Conservation (phyloP, 1,140 invertebrate genomes). For the Meteorus sp. region DNA sequence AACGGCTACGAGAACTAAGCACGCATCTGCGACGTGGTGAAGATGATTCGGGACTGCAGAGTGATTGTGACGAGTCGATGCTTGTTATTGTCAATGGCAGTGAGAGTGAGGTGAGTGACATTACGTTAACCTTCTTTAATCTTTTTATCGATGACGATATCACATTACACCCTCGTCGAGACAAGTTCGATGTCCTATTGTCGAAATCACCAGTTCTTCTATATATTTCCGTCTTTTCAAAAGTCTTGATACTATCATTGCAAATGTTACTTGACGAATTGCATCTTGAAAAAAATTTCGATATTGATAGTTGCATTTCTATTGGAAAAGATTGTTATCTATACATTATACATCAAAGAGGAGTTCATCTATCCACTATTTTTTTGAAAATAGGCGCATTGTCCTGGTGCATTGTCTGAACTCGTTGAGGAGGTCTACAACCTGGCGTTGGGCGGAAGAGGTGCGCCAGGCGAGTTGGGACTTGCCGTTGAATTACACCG, state of each 20-base stretch:
- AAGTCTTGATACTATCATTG: neutral
- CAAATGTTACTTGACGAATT: no score
- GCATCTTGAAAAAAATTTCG: neutral
- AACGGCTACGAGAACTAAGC: slow-evolving; percentile 69
- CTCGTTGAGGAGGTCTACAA: slow-evolving; percentile 73
- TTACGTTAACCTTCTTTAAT: slow-evolving; percentile 3
- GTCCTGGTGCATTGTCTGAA: slow-evolving; percentile 48
- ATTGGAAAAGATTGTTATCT: no score
- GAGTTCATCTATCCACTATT: slow-evolving; percentile 3
- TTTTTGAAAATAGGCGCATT: slow-evolving; percentile 34
- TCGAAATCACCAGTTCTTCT: no score
- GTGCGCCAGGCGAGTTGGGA: slow-evolving; percentile 58
- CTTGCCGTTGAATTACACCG: slow-evolving; percentile 73
- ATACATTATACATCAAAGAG: neutral
- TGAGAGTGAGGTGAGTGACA: slow-evolving; percentile 46
- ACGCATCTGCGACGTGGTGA: slow-evolving; percentile 72
- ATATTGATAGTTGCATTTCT: no score
- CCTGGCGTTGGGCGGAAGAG: slow-evolving; percentile 64
- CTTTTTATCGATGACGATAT: no score
- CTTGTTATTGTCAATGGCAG: slow-evolving; percentile 52
- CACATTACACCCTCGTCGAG: no score
- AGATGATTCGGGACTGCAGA: slow-evolving; percentile 65
- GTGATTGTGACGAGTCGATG: slow-evolving; percentile 61
- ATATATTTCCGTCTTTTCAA: neutral
- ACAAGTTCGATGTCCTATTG: no score